These are phyloP conservation scores for Protobothrops mucrosquamatus DNA, from an alignment of 2,113 vertebrate genomes.

Conservation along the genomic window DNA sequence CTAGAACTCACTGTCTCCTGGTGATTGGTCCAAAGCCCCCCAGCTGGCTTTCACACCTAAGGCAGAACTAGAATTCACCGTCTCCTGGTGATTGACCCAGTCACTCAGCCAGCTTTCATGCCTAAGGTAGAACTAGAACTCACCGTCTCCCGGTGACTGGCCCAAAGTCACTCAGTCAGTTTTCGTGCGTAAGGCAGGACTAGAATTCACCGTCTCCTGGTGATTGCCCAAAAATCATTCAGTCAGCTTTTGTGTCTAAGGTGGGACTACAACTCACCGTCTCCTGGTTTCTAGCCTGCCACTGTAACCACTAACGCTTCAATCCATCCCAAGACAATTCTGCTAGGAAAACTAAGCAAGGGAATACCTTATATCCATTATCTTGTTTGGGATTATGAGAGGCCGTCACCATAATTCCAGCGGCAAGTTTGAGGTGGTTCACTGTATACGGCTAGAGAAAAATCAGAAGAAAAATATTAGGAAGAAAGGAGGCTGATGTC, in stretches of 20 bases:
- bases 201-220: not conserved
- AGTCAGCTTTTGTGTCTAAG: not conserved
- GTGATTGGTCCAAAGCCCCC: too few species aligned
- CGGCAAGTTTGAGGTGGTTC: conserved; percentile 85
- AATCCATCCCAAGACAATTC: not conserved
- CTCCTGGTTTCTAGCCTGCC: not conserved
- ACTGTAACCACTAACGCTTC: not conserved
- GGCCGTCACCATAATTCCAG: conserved; percentile 95
- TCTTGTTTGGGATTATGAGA: conserved; percentile 98
- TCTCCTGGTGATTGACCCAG: not conserved
- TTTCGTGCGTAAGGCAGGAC: not conserved
- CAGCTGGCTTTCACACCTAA: too few species aligned
- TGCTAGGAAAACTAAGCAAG: not conserved
- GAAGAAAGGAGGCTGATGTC: not conserved
- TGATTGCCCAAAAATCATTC: not conserved
- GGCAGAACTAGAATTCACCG: not conserved
- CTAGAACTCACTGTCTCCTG: too few species aligned
- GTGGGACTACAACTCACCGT: not conserved
- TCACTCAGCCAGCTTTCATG: not conserved
- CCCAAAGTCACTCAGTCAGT: not conserved
- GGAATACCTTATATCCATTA: conserved; percentile 93
- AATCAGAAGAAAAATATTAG: conserved; percentile 27
- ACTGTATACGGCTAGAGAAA: conserved; percentile 87
- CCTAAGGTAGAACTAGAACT: not conserved
- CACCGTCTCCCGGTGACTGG: not conserved